Evolutionary conservation across 2,888 invertebrate genomes (phyloP).

Genomic region (Polydrusus tereticollis): DNA sequence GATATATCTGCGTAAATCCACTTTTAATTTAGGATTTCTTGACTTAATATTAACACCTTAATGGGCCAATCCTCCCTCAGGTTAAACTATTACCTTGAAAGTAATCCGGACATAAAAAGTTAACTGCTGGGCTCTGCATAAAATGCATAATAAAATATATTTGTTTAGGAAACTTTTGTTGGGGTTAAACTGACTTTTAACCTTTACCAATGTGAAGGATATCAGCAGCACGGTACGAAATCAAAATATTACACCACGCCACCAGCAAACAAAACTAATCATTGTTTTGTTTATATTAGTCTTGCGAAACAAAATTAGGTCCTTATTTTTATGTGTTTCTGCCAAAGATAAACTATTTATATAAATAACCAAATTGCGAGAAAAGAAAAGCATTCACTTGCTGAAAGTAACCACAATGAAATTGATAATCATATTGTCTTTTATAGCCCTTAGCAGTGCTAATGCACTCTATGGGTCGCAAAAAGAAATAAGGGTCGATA

Average conservation of each 20-base stretch:
- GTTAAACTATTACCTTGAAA: no score
- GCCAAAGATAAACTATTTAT: not conserved
- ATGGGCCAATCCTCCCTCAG: no score
- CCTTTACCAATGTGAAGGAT: not conserved
- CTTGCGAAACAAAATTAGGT: not conserved
- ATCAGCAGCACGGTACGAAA: not conserved
- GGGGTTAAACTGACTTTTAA: not conserved
- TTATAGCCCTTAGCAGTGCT: constrained; percentile 20
- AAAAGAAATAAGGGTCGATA: constrained; percentile 23
- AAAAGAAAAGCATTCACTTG: not conserved
- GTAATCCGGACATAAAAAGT: no score
- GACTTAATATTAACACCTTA: no score
- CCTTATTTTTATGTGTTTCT: not conserved
- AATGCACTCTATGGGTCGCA: not conserved
- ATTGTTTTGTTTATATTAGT: not conserved
- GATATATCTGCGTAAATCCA: no score
- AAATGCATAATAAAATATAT: no score
- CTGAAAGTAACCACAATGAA: constrained; percentile 26
- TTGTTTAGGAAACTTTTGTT: not conserved
- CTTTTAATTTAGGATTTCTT: no score
- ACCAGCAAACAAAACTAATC: not conserved
- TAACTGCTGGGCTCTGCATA: no score
- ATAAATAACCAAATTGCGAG: not conserved
- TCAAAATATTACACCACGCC: not conserved
- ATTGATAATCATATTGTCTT: constrained; percentile 13